Conservation (phyloP, 2,113 vertebrate species). For the Danionella cerebrum region DNA sequence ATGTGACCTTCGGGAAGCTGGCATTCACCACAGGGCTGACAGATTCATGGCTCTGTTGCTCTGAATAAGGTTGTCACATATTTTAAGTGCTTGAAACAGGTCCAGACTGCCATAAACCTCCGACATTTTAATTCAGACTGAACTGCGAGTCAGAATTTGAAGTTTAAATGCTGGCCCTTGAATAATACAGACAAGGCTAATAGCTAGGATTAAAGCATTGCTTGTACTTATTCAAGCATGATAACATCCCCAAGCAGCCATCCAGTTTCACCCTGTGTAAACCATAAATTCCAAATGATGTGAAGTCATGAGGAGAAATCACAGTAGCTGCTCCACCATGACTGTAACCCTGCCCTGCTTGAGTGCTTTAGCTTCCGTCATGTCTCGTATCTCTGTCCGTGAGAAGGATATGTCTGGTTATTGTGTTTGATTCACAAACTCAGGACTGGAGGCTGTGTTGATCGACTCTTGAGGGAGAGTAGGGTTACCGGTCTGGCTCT, state of each 20-base stretch:
- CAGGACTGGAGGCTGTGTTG: background rate
- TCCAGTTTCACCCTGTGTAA: constrained; percentile 30
- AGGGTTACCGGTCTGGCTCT: background rate
- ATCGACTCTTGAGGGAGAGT: background rate
- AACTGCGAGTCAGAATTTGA: constrained; percentile 53
- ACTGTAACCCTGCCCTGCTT: background rate
- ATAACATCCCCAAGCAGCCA: constrained; percentile 26
- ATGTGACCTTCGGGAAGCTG: constrained; percentile 41
- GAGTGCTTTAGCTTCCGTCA: background rate
- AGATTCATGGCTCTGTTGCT: constrained; percentile 49
- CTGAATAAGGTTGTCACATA: constrained; percentile 52
- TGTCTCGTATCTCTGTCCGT: constrained; percentile 9
- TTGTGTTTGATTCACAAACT: constrained; percentile 24
- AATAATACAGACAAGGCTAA: constrained; percentile 42
- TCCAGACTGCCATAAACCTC: constrained; percentile 53
- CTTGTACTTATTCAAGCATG: constrained; percentile 26
- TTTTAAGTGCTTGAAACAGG: constrained; percentile 49
- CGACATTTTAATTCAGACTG: constrained; percentile 50
- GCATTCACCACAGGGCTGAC: constrained; percentile 41
- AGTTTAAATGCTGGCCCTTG: constrained; percentile 51
- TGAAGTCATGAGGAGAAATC: constrained; percentile 29
- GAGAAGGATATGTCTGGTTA: constrained; percentile 9
- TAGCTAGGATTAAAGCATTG: constrained; percentile 37
- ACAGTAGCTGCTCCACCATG: background rate
- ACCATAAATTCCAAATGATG: constrained; percentile 32